phyloP scores from a whole-genome alignment of 92 coral and sea anemone species.

The Phenganax subtilis region DNA sequence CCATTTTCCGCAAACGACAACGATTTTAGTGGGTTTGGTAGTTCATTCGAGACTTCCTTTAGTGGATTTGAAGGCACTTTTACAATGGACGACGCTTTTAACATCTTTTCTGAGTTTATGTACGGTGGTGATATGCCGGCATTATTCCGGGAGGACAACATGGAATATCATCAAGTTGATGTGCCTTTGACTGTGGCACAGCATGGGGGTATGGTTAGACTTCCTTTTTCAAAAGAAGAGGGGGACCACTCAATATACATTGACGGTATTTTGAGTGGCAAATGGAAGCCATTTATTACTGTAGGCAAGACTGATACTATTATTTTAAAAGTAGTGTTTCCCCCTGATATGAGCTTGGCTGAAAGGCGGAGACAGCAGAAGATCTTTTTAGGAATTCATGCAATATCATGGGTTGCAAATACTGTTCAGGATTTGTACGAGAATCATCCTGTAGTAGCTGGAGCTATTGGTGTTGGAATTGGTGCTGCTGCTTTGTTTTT shows the following conservation, averaged over 20 bases:
- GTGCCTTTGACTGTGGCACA: slow-evolving; percentile 33
- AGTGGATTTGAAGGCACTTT: neutral
- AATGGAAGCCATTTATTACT: slow-evolving; percentile 33
- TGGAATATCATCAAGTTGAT: slow-evolving; percentile 27
- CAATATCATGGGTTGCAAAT: slow-evolving; percentile 19
- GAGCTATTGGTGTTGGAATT: slow-evolving; percentile 31
- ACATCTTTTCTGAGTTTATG: slow-evolving; percentile 38
- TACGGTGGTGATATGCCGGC: slow-evolving; percentile 38
- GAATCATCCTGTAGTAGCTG: slow-evolving; percentile 20
- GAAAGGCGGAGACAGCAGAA: slow-evolving; percentile 36
- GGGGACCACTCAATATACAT: neutral
- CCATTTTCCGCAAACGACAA: slow-evolving; percentile 12
- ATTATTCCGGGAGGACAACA: slow-evolving; percentile 28
- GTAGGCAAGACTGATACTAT: slow-evolving; percentile 15
- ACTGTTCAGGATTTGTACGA: slow-evolving; percentile 10
- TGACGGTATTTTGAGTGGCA: slow-evolving; percentile 26
- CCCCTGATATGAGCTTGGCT: slow-evolving; percentile 24
- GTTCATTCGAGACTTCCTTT: neutral
- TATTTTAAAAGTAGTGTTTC: slow-evolving; percentile 25
- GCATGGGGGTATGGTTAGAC: slow-evolving; percentile 6
- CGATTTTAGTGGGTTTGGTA: slow-evolving; percentile 9
- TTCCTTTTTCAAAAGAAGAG: neutral
- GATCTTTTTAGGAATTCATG: slow-evolving; percentile 33
- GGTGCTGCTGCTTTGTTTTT: slow-evolving; percentile 18
- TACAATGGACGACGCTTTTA: slow-evolving; percentile 35